phyloP scores from a whole-genome alignment of 2,113 vertebrate genomes.

The Salvelinus sp. region DNA sequence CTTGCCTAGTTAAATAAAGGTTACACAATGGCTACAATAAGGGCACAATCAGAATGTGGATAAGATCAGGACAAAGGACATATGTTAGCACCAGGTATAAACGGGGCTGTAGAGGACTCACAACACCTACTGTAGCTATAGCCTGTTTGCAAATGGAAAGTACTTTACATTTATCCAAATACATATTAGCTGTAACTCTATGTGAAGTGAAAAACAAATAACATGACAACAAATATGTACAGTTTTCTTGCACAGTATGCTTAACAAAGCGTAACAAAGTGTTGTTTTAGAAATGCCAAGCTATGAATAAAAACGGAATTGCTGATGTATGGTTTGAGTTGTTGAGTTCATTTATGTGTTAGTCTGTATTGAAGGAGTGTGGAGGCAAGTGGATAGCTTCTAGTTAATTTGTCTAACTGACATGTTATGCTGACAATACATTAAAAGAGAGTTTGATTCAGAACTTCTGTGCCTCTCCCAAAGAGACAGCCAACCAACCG shows the following conservation, averaged over 20 bases:
- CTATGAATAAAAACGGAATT: no score
- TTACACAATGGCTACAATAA: no score
- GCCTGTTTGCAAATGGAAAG: not conserved
- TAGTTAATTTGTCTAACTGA: conserved; percentile 63
- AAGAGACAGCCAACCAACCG: conserved; percentile 63
- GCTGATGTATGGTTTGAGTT: conserved; percentile 1
- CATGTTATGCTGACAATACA: conserved; percentile 65
- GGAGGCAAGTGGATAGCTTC: conserved; percentile 12
- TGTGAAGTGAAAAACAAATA: conserved; percentile 5
- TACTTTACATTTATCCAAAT: conserved; percentile 13
- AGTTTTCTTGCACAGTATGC: conserved; percentile 58
- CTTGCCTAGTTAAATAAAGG: no score
- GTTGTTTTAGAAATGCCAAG: conserved; percentile 1
- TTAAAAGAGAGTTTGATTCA: conserved; percentile 70
- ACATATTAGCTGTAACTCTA: conserved; percentile 25
- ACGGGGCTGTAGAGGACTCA: not conserved
- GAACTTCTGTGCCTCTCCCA: conserved; percentile 65
- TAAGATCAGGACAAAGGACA: no score
- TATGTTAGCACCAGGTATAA: no score
- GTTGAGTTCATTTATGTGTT: conserved; percentile 59
- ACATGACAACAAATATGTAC: conserved; percentile 68
- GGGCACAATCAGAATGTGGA: no score
- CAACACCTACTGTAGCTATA: not conserved
- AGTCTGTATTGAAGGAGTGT: conserved; percentile 49
- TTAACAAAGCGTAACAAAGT: conserved; percentile 35